Conservation (phyloP, 2,888 invertebrate genomes). For the Odontocerum albicorne region DNA sequence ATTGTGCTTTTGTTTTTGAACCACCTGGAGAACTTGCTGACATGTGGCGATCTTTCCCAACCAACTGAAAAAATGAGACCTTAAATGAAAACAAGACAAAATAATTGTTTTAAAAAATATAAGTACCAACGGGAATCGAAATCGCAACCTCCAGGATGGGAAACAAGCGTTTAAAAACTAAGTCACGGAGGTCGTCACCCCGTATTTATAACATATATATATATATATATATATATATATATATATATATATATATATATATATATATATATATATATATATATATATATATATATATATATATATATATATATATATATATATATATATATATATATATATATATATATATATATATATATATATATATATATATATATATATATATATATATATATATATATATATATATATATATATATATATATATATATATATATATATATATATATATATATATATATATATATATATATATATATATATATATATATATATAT, state of each 20-base stretch:
- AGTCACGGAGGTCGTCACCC: background rate
- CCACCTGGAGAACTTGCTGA: too few relatives aligned
- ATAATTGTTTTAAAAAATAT: too few relatives aligned
- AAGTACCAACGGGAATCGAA: too few relatives aligned
- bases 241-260: background rate
- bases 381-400: background rate
- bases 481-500: background rate
- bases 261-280: background rate
- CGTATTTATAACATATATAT: constrained; percentile 1
- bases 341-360: background rate
- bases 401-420: background rate
- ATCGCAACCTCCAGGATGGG: too few relatives aligned
- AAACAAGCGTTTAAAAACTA: too few relatives aligned
- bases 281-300: background rate
- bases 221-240: background rate
- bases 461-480: background rate
- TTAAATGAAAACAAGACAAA: too few relatives aligned
- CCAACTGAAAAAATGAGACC: too few relatives aligned
- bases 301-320: background rate
- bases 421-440: background rate
- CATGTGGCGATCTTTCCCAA: too few relatives aligned
- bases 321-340: background rate
- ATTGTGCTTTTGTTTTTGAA: too few relatives aligned
- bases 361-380: background rate
- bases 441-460: background rate